These are phyloP conservation scores for Malacoctenus gilli DNA, from an alignment of 2,797 vertebrate species.

Conservation along the genomic window DNA sequence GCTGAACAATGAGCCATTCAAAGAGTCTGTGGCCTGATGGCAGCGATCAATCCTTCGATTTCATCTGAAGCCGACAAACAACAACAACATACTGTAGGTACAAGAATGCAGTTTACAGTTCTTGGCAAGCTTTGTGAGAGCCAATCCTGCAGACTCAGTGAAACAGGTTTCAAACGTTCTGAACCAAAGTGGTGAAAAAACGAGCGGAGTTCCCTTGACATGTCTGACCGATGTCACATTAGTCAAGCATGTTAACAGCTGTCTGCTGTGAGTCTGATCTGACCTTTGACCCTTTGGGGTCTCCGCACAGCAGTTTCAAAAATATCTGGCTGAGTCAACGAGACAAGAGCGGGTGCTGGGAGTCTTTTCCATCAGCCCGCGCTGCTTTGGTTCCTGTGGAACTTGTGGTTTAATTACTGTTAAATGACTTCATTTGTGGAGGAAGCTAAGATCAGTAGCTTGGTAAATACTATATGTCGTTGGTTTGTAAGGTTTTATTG, in stretches of 20 bases:
- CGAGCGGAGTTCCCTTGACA: conserved; percentile 16
- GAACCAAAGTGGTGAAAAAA: conserved; percentile 2
- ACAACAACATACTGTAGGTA: too few species aligned
- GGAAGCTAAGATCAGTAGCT: neutral
- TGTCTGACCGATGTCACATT: conserved; percentile 25
- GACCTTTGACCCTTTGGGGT: conserved; percentile 46
- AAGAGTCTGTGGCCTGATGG: too few species aligned
- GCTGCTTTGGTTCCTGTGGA: neutral
- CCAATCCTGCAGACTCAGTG: conserved; percentile 6
- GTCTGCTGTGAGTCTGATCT: conserved; percentile 38
- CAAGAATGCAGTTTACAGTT: too few species aligned
- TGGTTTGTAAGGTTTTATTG: too few species aligned
- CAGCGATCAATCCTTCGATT: too few species aligned
- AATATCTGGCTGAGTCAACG: conserved; percentile 10
- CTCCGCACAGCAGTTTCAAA: conserved; percentile 16
- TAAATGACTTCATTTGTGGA: conserved; percentile 3
- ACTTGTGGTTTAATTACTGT: neutral
- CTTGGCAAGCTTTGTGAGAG: too few species aligned
- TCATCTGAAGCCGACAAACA: too few species aligned
- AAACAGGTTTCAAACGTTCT: conserved; percentile 44
- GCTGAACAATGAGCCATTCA: too few species aligned
- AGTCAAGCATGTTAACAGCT: conserved; percentile 48
- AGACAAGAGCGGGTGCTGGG: neutral
- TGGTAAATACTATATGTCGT: neutral
- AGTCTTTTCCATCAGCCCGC: too few species aligned